Percentiles rank a stretch among this genome's conserved stretches.
Evolutionary conservation across 2,888 invertebrate species (phyloP).

Genomic region (Notocelia uddmanniana): DNA sequence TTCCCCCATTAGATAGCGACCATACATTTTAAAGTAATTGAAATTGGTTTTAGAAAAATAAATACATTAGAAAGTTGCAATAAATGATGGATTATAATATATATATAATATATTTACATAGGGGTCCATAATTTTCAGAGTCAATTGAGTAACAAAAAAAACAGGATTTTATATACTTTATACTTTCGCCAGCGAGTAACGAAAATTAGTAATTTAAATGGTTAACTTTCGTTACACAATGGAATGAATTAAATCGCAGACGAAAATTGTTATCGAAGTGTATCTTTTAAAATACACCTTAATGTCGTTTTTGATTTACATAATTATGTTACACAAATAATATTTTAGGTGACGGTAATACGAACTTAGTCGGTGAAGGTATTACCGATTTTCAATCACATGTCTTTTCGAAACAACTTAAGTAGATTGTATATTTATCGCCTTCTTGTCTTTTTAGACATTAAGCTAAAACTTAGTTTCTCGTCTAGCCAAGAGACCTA

Average conservation of each 20-base stretch:
- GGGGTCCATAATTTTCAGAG: no score
- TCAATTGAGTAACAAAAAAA: no score
- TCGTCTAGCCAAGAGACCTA: conserved; percentile 1
- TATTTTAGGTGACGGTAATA: background rate
- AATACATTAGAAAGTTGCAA: no score
- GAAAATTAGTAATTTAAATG: no score
- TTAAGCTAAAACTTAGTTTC: conserved; percentile 14
- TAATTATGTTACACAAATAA: background rate
- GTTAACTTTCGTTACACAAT: no score
- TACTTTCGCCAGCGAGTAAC: no score
- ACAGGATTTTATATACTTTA: no score
- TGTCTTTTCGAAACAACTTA: background rate
- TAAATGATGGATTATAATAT: no score
- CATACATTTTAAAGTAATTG: no score
- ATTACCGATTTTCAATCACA: background rate
- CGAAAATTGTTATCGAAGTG: background rate
- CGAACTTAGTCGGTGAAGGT: background rate
- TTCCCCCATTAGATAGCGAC: no score
- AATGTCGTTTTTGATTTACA: background rate
- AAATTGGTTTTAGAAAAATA: no score
- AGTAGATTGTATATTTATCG: background rate
- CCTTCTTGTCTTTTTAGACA: conserved; percentile 22
- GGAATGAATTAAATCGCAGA: background rate
- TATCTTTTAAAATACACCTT: background rate
- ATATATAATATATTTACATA: no score